Base-by-base conservation (phyloP, 2,888 invertebrate species). In the Nebria salina region DNA sequence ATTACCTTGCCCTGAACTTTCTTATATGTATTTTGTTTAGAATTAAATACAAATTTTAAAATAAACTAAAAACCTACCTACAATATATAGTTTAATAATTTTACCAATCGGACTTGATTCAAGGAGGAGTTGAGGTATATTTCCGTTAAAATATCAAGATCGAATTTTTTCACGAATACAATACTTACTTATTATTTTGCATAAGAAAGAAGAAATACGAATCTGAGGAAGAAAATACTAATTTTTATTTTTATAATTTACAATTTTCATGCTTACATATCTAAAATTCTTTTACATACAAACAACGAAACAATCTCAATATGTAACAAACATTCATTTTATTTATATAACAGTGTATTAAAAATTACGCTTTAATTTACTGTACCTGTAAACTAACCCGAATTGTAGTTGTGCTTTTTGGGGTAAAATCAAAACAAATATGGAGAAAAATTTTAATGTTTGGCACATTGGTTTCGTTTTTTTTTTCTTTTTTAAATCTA, bases 381-480 rank as follows among this genome's bases (percentile, higher is more conserved):
- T 54, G 54, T 54, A 54, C 54, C 54, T 54, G 54, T 54, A 54
- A 54, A 54, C 3, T 54, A 54, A 54, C 8, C 54, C 54, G 13
- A 54, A 8, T 54, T 43, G 43, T 43, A 20, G 0, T 54, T 54
- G 54, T 54, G 54, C 54, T 54, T 8, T 54, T 54, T 54, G 13
- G 54, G 54, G 54, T 54, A 54, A 54, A 11, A 54, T 54, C 4
- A 54, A 54, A 54, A 7, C 8, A 8, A 7, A 54, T 65, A 72
- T 72, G 65, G 20, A 68, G 68, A 68, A n/a, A 65, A 68, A 72
- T 77, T 43, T 65, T 26, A 64, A 43, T 70, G 43, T 77, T 77
- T 77, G 72, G 73, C 77, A 77, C 77, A 73, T 77, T 65, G 77
- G 77, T 77, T 77, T 77, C 77, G 73, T 64, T 72, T 11, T 72